Evolutionary conservation across 1,140 invertebrate genomes (phyloP).

Genomic region (Vanessa atalanta): DNA sequence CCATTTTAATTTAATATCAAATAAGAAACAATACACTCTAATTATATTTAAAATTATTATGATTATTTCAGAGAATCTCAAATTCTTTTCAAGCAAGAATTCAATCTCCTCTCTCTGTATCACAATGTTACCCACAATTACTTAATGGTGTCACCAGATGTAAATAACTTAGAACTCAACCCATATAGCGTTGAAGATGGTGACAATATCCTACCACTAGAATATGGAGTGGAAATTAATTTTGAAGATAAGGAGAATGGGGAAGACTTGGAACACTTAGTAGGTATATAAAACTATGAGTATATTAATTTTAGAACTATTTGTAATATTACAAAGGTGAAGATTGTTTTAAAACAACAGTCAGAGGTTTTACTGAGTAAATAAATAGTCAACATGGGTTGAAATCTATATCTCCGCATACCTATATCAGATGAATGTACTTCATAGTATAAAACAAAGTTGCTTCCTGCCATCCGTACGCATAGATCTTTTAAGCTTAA

Average conservation of each 20-base stretch:
- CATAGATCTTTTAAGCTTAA: too few relatives aligned
- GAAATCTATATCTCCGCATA: too few relatives aligned
- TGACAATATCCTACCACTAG: slow-evolving; percentile 45
- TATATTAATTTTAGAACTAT: too few relatives aligned
- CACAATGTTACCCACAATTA: slow-evolving; percentile 56
- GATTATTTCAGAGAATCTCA: slow-evolving; percentile 58
- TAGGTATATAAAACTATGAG: slow-evolving; percentile 36
- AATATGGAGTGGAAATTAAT: slow-evolving; percentile 66
- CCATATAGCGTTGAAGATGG: slow-evolving; percentile 60
- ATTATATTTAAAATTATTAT: not conserved
- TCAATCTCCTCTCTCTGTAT: slow-evolving; percentile 59
- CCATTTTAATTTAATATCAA: not conserved
- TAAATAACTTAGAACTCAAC: slow-evolving; percentile 62
- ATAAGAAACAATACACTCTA: not conserved
- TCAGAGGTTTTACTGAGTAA: too few relatives aligned
- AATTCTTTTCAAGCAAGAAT: slow-evolving; percentile 60
- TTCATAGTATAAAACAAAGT: too few relatives aligned
- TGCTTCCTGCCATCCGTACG: too few relatives aligned
- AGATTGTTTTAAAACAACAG: too few relatives aligned
- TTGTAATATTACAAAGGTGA: too few relatives aligned
- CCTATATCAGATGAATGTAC: too few relatives aligned
- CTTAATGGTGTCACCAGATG: slow-evolving; percentile 64
- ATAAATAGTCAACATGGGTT: too few relatives aligned
- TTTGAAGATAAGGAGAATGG: slow-evolving; percentile 42
- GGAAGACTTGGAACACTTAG: slow-evolving; percentile 56